These are phyloP conservation scores for Ellobium chinense DNA, from an alignment of 2,888 invertebrate genomes.

Conservation along the genomic window DNA sequence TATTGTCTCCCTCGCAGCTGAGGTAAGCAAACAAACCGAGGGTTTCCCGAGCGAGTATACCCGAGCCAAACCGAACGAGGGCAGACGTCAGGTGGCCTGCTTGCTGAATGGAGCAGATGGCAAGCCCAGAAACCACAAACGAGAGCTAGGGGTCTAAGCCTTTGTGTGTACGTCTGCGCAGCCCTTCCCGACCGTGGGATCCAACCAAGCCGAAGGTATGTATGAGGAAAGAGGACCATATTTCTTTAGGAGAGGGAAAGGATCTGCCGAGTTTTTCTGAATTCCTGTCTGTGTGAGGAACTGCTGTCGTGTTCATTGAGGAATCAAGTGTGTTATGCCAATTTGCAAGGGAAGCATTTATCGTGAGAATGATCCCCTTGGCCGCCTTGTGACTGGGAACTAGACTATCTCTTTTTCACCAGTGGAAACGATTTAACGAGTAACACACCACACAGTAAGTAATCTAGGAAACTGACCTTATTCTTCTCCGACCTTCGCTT, in stretches of 20 bases:
- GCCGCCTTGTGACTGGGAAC: no score
- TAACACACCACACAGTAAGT: no score
- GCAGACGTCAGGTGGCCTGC: conserved; percentile 42
- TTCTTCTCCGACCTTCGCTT: no score
- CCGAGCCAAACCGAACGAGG: conserved; percentile 29
- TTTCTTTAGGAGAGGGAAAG: no score
- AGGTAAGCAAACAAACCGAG: conserved; percentile 35
- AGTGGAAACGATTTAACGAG: no score
- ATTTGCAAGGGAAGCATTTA: no score
- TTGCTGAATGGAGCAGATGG: conserved; percentile 42
- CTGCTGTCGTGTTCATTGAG: no score
- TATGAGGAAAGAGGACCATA: no score
- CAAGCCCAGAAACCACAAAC: conserved; percentile 38
- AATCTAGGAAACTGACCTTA: no score
- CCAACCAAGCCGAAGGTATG: background rate
- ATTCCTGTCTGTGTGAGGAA: background rate
- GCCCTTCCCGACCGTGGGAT: conserved; percentile 39
- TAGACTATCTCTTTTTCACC: no score
- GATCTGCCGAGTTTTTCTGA: background rate
- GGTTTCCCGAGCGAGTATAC: conserved; percentile 26
- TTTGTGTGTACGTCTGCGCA: conserved; percentile 31
- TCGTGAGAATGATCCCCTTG: no score
- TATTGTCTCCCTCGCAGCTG: conserved; percentile 16
- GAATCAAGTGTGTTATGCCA: no score
- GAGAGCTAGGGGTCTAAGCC: conserved; percentile 25